Base-by-base conservation (phyloP, 2,797 vertebrate genomes). In the Danio tinwini region DNA sequence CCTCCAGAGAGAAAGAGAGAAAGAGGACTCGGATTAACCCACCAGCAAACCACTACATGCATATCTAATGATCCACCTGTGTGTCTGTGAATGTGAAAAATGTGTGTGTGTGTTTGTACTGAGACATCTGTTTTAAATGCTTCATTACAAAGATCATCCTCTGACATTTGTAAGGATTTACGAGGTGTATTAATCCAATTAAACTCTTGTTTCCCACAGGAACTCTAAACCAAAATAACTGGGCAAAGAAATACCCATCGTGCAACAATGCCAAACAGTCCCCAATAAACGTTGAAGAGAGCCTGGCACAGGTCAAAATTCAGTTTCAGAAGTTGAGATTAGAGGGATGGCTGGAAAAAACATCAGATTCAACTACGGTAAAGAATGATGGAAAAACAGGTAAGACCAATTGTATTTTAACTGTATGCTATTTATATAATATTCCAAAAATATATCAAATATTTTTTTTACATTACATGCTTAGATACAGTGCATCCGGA, bases 331-430 rank as follows among this genome's bases (percentile, higher is more conserved):
- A 96, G 84, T 89, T 99, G 80, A 91, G 85, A 71, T 96, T 99
- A 64, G 94, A 96, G 29, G 96, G 95, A 65, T 99, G 97, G 97
- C 95, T 96, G 70, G 92, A 89, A 77, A 83, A 89, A 82, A 95
- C 95, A 2, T 85, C 86, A 29, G 93, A 93, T 84, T 84, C 86
- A n/a, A 96, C 95, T 2, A 94, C 92, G 86, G 95, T 97, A 87
- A 95, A 92, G 76, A 99, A 99, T 63, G 95, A 96, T 64, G 98
- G 98, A 37, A 99, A 98, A 93, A 99, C 97, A 73, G 98, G 98
- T 99, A 86, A 91, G 84, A 19, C 29, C 12, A 44, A 17, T 45
- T 42, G 7, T 21, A 16, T 17, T 53, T 55, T 21, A 10, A 39
- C 39, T 7, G 6, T 5, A 29, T 29, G 13, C 7, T 55, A 9